Percentiles rank a stretch among this genome's conserved stretches.
Conservation (phyloP, 2,888 invertebrate species). For the Calameuta filiformis region DNA sequence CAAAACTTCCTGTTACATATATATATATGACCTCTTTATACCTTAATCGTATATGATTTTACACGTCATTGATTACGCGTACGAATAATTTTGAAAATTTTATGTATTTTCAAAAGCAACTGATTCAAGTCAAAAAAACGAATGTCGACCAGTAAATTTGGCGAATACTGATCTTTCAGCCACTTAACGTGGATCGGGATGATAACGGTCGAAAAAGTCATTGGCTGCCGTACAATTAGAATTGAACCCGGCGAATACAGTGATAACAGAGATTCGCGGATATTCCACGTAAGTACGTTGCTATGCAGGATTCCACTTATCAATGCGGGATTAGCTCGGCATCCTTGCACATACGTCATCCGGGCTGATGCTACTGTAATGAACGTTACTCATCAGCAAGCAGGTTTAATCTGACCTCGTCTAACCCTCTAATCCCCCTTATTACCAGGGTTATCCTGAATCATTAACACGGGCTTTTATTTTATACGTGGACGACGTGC, state of each 20-base stretch:
- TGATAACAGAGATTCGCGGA: neutral
- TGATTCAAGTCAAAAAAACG: neutral
- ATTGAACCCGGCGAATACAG: neutral
- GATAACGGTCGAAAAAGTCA: neutral
- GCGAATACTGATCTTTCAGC: neutral
- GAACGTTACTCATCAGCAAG: slow-evolving; percentile 51
- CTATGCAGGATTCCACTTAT: slow-evolving; percentile 51
- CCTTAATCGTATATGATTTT: too few relatives aligned
- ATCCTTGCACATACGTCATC: slow-evolving; percentile 47
- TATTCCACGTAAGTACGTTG: slow-evolving; percentile 15
- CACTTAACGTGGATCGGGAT: neutral
- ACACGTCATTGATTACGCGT: too few relatives aligned
- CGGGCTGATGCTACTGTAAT: slow-evolving; percentile 50
- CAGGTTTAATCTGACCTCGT: slow-evolving; percentile 19
- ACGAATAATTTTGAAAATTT: neutral
- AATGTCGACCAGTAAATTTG: neutral
- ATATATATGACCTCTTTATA: too few relatives aligned
- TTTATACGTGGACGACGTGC: neutral
- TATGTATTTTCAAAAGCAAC: neutral
- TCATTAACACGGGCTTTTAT: neutral
- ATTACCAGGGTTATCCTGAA: neutral
- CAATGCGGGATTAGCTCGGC: slow-evolving; percentile 53
- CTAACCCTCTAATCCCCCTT: neutral
- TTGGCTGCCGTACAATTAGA: neutral
- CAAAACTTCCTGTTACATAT: neutral